Evolutionary conservation across 2,797 vertebrate species (phyloP), one percentile per base, ranked within the genome.

Genomic region (Ptychobarbus kaznakovi): DNA sequence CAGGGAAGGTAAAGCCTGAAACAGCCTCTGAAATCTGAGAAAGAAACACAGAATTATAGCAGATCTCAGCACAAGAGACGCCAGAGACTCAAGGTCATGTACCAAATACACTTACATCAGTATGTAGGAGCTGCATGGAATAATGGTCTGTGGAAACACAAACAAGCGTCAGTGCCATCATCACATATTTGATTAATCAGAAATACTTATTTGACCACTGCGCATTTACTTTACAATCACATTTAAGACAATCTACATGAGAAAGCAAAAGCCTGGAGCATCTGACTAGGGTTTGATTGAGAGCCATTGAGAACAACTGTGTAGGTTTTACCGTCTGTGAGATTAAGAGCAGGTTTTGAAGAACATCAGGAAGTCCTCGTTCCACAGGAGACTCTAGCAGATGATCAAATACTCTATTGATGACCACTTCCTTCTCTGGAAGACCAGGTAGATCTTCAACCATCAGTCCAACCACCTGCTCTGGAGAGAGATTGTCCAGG

Each of bases 311-410:
- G 12, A n/a, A 70, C 11, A 70, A 13, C 11, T 2, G 0, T 6
- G 11, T 0, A 3, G 7, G 3, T 69, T 25, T 13, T 89, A 94
- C 93, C 91, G 82, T 2, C 6, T 0, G 0, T 16, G 87, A 68
- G 0, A 90, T 66, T 2, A 1, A 1, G 4, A 79, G 32, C 70
- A 94, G 28, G 1, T 2, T 7, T 1, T 40, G 0, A 22, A 95
- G 80, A 70, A 94, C 91, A 0, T 88, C 69, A 0, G 4, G 20
- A 35, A 94, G 46, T 6, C 16, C 46, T 38, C 79, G 76, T 16
- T n/a, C n/a, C n/a, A n/a, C n/a, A n/a, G n/a, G n/a, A n/a, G n/a
- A n/a, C n/a, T n/a, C n/a, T n/a, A n/a, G n/a, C n/a, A n/a, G n/a
- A n/a, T n/a, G n/a, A n/a, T n/a, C n/a, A n/a, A n/a, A n/a, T n/a